Evolutionary conservation across 2,113 vertebrate genomes (phyloP), one percentile per base, ranked within the genome.

Genomic region (Sciurus niger): DNA sequence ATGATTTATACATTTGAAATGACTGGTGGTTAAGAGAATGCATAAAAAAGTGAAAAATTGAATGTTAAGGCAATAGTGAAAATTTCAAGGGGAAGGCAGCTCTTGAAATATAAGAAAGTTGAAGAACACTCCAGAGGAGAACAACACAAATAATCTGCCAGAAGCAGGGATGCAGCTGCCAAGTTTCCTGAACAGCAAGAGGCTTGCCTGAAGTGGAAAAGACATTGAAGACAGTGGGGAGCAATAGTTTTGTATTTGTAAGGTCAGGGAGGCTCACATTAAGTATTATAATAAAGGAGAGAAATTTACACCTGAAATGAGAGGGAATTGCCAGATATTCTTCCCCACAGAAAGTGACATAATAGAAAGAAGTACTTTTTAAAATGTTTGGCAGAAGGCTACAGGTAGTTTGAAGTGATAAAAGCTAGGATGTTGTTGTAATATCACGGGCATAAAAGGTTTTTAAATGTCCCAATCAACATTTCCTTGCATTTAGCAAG

Each of bases 31-130:
- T 78, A 76, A 60, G 16, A 90, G 24, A 94, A 68, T 84, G 74
- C 73, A 65, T 78, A 93, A 87, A 74, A 25, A 76, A 72, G 84
- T 90, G 40, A 83, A 96, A 89, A 87, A 46, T 70, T 53, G 80
- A 90, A 6, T 40, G n/a, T 73, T 68, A 94, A 84, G 58, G 32
- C 22, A 74, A 68, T 55, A 72, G 60, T 82, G 14, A 72, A 72
- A 77, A 55, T 90, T 89, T 76, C 32, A 76, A 82, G 16, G 28
- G 65, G 37, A 58, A 70, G 51, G 14, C 4, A 58, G 18, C 17
- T 89, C 20, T 79, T 77, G 63, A 93, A 72, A 63, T n/a, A 37
- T 55, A 90, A 91, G 43, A 24, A 93, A 91, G 46, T 88, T 60
- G 72, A 55, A 58, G 79, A 89, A 82, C 51, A 51, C 91, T 85